Evolutionary conservation across 2,113 vertebrate species (phyloP).

Genomic region (Hippocampus abdominalis): DNA sequence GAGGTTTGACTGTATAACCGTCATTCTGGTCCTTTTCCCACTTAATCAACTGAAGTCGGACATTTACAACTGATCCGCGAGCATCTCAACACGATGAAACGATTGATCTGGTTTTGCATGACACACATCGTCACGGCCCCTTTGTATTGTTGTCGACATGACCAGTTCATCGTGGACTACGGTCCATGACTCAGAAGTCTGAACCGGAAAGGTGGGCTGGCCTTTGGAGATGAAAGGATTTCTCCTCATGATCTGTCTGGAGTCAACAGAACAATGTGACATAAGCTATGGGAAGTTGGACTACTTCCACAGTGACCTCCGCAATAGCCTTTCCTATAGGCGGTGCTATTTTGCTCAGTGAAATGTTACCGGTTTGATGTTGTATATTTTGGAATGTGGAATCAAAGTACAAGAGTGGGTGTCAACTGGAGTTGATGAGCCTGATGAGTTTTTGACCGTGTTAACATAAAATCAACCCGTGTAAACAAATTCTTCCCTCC

Average conservation of each 20-base stretch:
- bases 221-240: constrained; percentile 50
- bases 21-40: constrained; percentile 17
- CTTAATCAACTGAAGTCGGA: not conserved
- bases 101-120: constrained; percentile 42
- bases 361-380: no score
- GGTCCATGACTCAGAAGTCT: constrained; percentile 23
- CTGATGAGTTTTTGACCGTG: not conserved
- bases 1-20: no score
- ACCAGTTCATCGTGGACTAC: constrained; percentile 35
- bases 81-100: not conserved
- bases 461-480: not conserved
- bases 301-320: not conserved
- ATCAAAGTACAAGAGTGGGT: no score
- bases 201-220: constrained; percentile 17
- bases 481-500: not conserved
- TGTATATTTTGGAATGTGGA: not conserved
- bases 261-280: constrained; percentile 1
- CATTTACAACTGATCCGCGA: constrained; percentile 1
- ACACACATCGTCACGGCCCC: constrained; percentile 24
- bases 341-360: not conserved
- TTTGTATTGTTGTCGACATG: constrained; percentile 33
- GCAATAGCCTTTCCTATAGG: not conserved
- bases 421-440: no score
- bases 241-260: constrained; percentile 50
- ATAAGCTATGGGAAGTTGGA: not conserved